Evolutionary conservation across 2,888 invertebrate genomes (phyloP).

Genomic region (Nephrotoma flavescens): DNA sequence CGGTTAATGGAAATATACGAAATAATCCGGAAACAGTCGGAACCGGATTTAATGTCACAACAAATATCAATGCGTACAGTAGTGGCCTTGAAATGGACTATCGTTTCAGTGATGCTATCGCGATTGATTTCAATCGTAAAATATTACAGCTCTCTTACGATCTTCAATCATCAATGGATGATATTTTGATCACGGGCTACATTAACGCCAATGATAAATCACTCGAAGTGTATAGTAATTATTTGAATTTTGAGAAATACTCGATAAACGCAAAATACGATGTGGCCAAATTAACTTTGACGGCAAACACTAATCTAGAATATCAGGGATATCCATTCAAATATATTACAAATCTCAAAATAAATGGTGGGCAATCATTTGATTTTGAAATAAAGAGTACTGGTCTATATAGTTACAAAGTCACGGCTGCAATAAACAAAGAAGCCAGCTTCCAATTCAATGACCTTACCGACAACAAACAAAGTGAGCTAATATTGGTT

Average conservation of each 20-base stretch:
- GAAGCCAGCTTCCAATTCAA: background rate
- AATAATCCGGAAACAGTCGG: slow-evolving; percentile 17
- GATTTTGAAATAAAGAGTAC: background rate
- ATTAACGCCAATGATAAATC: background rate
- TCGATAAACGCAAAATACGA: background rate
- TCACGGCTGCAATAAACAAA: background rate
- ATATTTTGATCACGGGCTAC: background rate
- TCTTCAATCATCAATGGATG: background rate
- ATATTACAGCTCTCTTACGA: background rate
- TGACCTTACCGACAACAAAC: background rate
- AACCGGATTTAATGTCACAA: slow-evolving; percentile 29
- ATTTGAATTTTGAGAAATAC: background rate
- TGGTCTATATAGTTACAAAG: background rate
- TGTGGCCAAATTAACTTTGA: background rate
- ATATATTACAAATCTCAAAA: background rate
- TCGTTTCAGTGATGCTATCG: slow-evolving; percentile 18
- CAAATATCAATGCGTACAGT: slow-evolving; percentile 32
- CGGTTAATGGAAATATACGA: slow-evolving; percentile 24
- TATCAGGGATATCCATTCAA: background rate
- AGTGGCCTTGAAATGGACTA: slow-evolving; percentile 28
- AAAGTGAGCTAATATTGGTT: background rate
- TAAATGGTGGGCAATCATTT: background rate
- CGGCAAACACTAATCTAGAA: background rate
- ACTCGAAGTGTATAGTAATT: background rate
- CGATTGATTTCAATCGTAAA: slow-evolving; percentile 19